phyloP scores from a whole-genome alignment of 2,113 vertebrate species.

The Henicopernis longicauda region DNA sequence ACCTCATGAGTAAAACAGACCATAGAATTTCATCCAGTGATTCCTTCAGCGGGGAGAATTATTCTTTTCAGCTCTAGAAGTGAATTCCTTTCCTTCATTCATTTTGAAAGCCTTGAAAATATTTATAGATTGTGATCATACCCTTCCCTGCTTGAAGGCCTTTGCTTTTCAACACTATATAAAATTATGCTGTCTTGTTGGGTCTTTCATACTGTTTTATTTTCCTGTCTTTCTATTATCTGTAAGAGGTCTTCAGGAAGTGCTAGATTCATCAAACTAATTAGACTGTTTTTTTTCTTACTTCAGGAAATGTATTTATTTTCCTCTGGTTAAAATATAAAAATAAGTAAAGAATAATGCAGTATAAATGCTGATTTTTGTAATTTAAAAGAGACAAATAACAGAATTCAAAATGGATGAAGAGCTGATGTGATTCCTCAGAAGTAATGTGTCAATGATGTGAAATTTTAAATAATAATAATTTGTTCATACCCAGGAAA shows the following conservation, averaged over 20 bases:
- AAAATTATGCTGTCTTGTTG: neutral
- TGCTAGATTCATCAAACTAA: neutral
- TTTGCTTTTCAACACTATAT: neutral
- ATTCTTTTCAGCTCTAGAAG: neutral
- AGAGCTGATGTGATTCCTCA: neutral
- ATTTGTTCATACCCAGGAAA: neutral
- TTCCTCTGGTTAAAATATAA: neutral
- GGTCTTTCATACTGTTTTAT: neutral
- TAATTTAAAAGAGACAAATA: neutral
- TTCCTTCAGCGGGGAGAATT: neutral
- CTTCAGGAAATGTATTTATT: neutral
- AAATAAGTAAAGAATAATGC: neutral
- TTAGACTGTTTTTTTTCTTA: neutral
- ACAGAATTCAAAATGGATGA: neutral
- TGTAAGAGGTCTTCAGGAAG: neutral
- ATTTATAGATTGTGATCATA: neutral
- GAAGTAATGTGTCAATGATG: neutral
- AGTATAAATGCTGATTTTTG: neutral
- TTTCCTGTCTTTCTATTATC: neutral
- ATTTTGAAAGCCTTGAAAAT: neutral
- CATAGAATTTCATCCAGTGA: neutral
- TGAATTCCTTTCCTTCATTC: neutral
- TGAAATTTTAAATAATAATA: constrained; percentile 16
- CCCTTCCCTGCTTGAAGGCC: neutral
- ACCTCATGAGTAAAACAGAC: neutral